phyloP scores from a whole-genome alignment of 2,113 vertebrate species.

The Hydrochoerus hydrochaeris region DNA sequence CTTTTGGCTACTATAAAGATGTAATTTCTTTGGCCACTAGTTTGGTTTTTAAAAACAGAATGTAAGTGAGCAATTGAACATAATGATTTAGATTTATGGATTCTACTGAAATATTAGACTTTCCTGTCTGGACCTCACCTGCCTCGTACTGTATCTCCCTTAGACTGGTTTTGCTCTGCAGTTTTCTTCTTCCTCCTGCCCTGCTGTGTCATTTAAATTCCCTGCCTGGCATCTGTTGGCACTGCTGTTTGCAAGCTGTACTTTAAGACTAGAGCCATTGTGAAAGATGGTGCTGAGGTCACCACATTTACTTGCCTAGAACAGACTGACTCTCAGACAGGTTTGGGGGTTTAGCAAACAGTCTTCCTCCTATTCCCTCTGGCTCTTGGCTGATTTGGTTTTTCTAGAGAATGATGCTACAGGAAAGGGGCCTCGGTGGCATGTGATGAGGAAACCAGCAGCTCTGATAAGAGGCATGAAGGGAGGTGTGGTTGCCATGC shows the following conservation, averaged over 20 bases:
- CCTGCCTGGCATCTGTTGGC: neutral
- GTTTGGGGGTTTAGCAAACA: neutral
- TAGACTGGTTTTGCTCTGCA: neutral
- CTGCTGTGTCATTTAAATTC: neutral
- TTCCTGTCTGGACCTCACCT: neutral
- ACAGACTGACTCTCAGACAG: neutral
- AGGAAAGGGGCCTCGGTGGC: neutral
- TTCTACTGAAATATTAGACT: neutral
- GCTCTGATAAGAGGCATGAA: neutral
- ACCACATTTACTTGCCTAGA: neutral
- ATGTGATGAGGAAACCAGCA: neutral
- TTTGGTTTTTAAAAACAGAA: conserved; percentile 19
- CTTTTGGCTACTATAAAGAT: neutral
- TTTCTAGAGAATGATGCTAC: neutral
- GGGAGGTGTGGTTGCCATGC: fast-evolving
- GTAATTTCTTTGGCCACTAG: neutral
- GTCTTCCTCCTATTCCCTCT: too few species aligned
- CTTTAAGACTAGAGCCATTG: neutral
- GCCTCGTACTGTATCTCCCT: neutral
- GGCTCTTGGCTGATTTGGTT: neutral
- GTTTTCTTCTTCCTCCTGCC: neutral
- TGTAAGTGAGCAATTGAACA: neutral
- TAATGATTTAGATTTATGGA: neutral
- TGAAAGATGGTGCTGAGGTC: neutral
- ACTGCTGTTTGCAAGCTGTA: neutral